Evolutionary conservation across 92 coral and sea anemone genomes (phyloP), one percentile per base, ranked within the genome.

Genomic region (Virgularia gustaviana): DNA sequence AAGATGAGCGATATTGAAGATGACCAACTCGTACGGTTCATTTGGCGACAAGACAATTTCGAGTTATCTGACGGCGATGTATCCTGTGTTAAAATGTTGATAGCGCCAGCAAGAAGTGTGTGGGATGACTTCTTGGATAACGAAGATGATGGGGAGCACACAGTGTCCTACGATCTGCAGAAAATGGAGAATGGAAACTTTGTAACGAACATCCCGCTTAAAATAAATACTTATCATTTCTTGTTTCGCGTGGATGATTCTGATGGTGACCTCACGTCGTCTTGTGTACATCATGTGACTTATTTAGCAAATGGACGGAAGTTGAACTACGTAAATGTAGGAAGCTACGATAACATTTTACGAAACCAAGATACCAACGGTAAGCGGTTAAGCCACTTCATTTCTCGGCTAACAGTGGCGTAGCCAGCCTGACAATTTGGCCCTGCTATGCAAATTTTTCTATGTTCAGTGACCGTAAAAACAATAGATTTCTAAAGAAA

Each of bases 51-150:
- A n/a, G n/a, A n/a, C n/a, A n/a, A n/a, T n/a, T n/a, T n/a, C n/a
- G n/a, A n/a, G n/a, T n/a, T n/a, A n/a, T n/a, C n/a, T n/a, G n/a
- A n/a, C n/a, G 44, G 31, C 18, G 36, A 35, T 15, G 35, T 68
- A 12, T 68, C 75, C 23, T 68, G 59, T 10, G 75, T 68, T 32
- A 61, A 68, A 68, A 51, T 68, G 20, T 15, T 68, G 3, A 38
- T 68, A 6, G 61, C 75, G 9, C 61, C 75, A 31, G 75, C 75
- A 13, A 49, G 75, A 49, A 68, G 61, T 44, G 75, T 68, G 6
- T 68, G 75, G 75, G 75, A 68, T 68, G 75, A 68, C 36, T 31
- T 47, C 37, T 68, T 68, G 25, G 55, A 30, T 45, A 61, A 68
- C 10, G 18, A n/a, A 13, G 55, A 68, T 38, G 16, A 49, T 36